Percentiles rank a stretch among this genome's conserved stretches.
Evolutionary conservation across 2,888 invertebrate species (phyloP).

Genomic region (Choreutis nemorana): DNA sequence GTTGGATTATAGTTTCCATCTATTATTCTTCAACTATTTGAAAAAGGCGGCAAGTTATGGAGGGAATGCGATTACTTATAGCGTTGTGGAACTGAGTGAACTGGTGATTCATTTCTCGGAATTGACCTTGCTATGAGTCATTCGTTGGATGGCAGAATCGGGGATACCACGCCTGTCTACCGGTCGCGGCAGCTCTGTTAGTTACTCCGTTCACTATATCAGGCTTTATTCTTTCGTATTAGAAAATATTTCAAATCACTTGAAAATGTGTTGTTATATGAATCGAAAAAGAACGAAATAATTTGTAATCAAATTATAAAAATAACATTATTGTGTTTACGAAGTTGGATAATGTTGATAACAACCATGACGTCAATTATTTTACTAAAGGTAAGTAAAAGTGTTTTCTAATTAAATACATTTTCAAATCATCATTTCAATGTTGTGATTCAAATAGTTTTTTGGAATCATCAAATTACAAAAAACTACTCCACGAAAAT

Average conservation of each 20-base stretch:
- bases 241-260: slow-evolving; percentile 16
- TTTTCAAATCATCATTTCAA: too few species aligned
- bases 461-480: too few species aligned
- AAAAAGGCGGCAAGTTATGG: too few species aligned
- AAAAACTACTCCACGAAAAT: too few species aligned
- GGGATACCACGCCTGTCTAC: slow-evolving; percentile 68
- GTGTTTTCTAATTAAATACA: slow-evolving; percentile 11
- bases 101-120: slow-evolving; percentile 68
- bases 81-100: slow-evolving; percentile 57
- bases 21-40: too few species aligned
- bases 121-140: slow-evolving; percentile 69
- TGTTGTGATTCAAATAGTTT: too few species aligned
- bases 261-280: slow-evolving; percentile 34
- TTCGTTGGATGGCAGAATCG: slow-evolving; percentile 66
- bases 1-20: slow-evolving; percentile 20
- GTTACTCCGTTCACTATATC: slow-evolving; percentile 44
- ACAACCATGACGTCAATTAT: slow-evolving; percentile 68
- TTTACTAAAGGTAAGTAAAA: slow-evolving; percentile 53
- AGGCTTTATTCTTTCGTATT: slow-evolving; percentile 29
- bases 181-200: slow-evolving; percentile 43
- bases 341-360: slow-evolving; percentile 62
- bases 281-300: slow-evolving; percentile 28
- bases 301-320: slow-evolving; percentile 16
- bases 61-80: slow-evolving; percentile 54
- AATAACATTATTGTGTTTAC: slow-evolving; percentile 42